A percentile compares a stretch with the other conserved stretches of the same genome.
These are phyloP conservation scores for Mionectes olivaceus DNA, from an alignment of 2,797 vertebrate species.

Conservation along the genomic window DNA sequence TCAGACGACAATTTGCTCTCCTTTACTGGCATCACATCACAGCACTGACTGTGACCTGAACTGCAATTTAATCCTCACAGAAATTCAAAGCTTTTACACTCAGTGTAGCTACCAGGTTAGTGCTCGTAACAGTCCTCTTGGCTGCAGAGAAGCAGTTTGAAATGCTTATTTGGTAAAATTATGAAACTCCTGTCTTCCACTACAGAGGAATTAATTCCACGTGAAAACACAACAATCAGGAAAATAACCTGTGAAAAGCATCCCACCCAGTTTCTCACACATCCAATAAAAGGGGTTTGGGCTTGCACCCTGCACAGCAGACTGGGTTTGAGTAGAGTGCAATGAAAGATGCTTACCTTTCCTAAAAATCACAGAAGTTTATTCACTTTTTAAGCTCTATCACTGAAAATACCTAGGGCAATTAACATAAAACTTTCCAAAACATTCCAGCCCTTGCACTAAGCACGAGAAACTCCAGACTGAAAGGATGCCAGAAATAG, in stretches of 20 bases:
- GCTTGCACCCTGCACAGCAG: neutral
- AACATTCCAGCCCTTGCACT: conserved; percentile 32
- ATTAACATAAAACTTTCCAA: conserved; percentile 41
- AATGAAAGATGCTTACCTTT: neutral
- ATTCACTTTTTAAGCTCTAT: conserved; percentile 28
- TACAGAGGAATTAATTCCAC: conserved; percentile 15
- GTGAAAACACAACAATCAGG: neutral
- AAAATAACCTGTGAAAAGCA: conserved; percentile 39
- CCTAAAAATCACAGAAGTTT: neutral
- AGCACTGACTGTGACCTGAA: neutral
- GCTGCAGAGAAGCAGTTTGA: conserved; percentile 23
- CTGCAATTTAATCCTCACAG: conserved; percentile 34
- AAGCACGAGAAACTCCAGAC: conserved; percentile 52
- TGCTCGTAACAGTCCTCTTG: neutral
- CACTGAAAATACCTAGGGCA: conserved; percentile 32
- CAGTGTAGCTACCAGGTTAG: neutral
- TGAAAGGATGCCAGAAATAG: conserved; percentile 9
- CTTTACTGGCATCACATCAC: conserved; percentile 8
- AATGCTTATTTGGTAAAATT: conserved; percentile 1
- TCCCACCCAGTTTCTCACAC: conserved; percentile 5
- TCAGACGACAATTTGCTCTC: conserved; percentile 6
- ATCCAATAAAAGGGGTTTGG: neutral
- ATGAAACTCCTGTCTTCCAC: neutral
- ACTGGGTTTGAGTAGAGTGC: neutral
- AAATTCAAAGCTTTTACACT: conserved; percentile 38